Conservation (phyloP, 2,797 vertebrate genomes). For the Microctenopoma stevenorrisi region DNA sequence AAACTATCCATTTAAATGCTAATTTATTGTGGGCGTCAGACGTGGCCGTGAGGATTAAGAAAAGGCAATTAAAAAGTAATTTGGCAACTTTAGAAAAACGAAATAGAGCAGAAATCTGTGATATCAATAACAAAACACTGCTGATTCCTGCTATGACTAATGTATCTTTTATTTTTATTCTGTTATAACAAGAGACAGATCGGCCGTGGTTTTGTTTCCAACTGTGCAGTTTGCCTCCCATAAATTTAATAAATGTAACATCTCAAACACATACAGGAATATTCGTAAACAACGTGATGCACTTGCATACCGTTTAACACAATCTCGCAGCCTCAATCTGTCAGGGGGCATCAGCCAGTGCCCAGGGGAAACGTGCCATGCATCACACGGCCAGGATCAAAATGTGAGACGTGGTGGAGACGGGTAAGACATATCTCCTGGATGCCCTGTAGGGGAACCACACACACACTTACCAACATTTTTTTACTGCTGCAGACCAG, state of each 20-base stretch:
- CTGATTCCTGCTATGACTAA: constrained; percentile 35
- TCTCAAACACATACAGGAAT: constrained; percentile 8
- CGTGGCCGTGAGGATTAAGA: constrained; percentile 4
- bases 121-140: constrained; percentile 31
- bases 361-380: constrained; percentile 55
- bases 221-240: constrained; percentile 31
- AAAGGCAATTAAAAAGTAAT: constrained; percentile 45
- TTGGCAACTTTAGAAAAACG: constrained; percentile 20
- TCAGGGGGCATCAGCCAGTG: constrained; percentile 78
- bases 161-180: constrained; percentile 34
- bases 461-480: constrained; percentile 23
- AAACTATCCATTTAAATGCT: constrained; percentile 17
- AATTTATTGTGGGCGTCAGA: constrained; percentile 7
- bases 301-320: constrained; percentile 25
- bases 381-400: constrained; percentile 47
- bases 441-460: constrained; percentile 36
- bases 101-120: constrained; percentile 18
- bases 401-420: constrained; percentile 38
- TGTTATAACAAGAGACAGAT: constrained; percentile 39
- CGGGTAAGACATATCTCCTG: constrained; percentile 29
- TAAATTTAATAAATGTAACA: constrained; percentile 50
- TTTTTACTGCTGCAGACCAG: constrained; percentile 8
- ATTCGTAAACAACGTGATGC: constrained; percentile 18
- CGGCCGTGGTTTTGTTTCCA: constrained; percentile 9
- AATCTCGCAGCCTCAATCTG: constrained; percentile 80